These are phyloP conservation scores for Mus spicilegus DNA, from an alignment of 2,113 vertebrate genomes.

Conservation along the genomic window DNA sequence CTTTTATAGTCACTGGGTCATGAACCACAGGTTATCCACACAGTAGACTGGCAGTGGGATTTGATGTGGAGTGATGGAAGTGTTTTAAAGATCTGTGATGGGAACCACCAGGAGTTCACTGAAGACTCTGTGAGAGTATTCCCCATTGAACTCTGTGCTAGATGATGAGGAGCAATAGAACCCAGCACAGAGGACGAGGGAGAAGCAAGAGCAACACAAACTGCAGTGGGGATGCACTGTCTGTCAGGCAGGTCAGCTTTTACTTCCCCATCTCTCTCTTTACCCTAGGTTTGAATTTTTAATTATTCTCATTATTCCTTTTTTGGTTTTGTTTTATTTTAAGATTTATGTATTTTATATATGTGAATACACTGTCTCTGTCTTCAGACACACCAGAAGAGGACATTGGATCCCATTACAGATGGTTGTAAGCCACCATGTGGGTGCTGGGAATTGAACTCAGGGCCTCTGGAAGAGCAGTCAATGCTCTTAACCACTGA, in stretches of 20 bases:
- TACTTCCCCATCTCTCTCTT: background rate
- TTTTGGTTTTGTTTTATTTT: too few relatives aligned
- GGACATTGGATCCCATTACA: too few relatives aligned
- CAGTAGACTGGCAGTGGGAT: background rate
- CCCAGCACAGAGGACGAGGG: background rate
- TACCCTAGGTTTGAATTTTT: background rate
- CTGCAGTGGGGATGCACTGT: background rate
- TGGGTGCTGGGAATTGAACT: too few relatives aligned
- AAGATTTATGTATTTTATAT: too few relatives aligned
- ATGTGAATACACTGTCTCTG: too few relatives aligned
- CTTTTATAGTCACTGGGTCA: background rate
- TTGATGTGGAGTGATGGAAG: background rate
- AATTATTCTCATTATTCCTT: slow-evolving; percentile 38
- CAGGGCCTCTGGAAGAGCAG: too few relatives aligned
- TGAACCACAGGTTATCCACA: background rate
- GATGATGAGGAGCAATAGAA: background rate
- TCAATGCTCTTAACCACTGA: too few relatives aligned
- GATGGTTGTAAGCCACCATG: too few relatives aligned
- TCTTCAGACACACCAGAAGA: too few relatives aligned
- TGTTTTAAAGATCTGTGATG: background rate
- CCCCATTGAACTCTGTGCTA: background rate
- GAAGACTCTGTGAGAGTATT: background rate
- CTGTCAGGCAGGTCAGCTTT: background rate
- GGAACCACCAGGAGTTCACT: background rate
- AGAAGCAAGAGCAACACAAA: background rate